Evolutionary conservation across 2,888 invertebrate species (phyloP).

Genomic region (Drosophila paracracens): DNA sequence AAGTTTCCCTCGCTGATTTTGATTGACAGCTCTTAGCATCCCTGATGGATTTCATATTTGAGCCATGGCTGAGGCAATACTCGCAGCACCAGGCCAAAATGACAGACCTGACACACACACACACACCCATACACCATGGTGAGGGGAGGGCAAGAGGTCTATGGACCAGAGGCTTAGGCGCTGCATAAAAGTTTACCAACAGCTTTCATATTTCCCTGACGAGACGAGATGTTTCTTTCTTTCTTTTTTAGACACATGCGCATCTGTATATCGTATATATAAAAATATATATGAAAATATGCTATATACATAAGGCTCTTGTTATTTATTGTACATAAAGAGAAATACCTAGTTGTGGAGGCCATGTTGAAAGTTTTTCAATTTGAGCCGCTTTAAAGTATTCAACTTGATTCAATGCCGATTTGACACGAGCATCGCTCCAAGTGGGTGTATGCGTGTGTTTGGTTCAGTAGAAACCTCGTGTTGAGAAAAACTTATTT

Average conservation of each 20-base stretch:
- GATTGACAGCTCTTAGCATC: conserved; percentile 85
- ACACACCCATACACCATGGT: conserved; percentile 39
- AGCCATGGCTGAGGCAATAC: conserved; percentile 62
- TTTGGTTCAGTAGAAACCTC: conserved; percentile 5
- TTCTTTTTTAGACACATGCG: conserved; percentile 45
- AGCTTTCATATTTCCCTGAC: conserved; percentile 77
- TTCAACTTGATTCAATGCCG: conserved; percentile 59
- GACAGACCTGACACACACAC: conserved; percentile 57
- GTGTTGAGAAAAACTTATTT: conserved; percentile 26
- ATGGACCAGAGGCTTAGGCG: conserved; percentile 64
- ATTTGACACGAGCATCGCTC: conserved; percentile 19
- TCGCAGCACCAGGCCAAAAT: conserved; percentile 50
- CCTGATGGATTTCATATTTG: conserved; percentile 84
- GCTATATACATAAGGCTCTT: conserved; percentile 8
- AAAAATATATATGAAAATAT: conserved; percentile 25
- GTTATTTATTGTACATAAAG: conserved; percentile 19
- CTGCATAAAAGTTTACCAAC: conserved; percentile 71
- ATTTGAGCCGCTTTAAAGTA: conserved; percentile 76
- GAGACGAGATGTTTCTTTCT: conserved; percentile 57
- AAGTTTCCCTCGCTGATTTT: conserved; percentile 83
- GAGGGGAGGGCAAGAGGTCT: conserved; percentile 9
- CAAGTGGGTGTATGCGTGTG: not conserved
- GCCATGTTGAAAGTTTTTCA: conserved; percentile 77
- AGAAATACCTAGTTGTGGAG: conserved; percentile 37
- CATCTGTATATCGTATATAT: conserved; percentile 53